Conservation (phyloP, 1,140 invertebrate genomes). For the Ips nitidus region DNA sequence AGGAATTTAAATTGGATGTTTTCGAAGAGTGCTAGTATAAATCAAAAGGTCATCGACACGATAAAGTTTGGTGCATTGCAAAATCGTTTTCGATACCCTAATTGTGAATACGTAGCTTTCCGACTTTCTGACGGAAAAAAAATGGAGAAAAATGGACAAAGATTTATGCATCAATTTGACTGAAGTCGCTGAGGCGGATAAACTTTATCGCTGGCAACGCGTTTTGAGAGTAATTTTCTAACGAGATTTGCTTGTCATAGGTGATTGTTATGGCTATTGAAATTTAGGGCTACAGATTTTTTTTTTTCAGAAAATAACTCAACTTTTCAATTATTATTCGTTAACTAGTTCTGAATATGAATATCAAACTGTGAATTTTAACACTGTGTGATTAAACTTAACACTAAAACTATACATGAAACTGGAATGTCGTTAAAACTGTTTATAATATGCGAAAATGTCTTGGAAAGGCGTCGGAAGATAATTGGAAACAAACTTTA, state of each 20-base stretch:
- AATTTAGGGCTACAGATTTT: too few relatives aligned
- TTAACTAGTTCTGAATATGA: too few relatives aligned
- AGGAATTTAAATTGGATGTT: too few relatives aligned
- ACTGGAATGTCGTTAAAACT: too few relatives aligned
- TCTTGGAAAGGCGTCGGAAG: too few relatives aligned
- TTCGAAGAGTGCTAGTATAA: neutral
- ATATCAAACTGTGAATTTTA: too few relatives aligned
- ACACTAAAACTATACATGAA: too few relatives aligned
- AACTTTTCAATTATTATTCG: too few relatives aligned
- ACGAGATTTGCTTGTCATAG: constrained; percentile 21
- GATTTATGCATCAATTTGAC: constrained; percentile 26
- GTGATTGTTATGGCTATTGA: constrained; percentile 14
- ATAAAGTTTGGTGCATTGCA: constrained; percentile 8
- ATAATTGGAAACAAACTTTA: too few relatives aligned
- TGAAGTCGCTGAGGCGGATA: constrained; percentile 23
- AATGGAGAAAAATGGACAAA: constrained; percentile 12
- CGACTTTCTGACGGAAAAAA: constrained; percentile 17
- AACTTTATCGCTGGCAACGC: constrained; percentile 18
- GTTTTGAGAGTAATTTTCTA: constrained; percentile 18
- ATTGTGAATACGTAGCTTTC: constrained; percentile 7
- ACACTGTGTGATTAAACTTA: too few relatives aligned
- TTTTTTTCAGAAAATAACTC: too few relatives aligned
- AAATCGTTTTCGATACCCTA: constrained; percentile 15
- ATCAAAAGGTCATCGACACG: constrained; percentile 14
- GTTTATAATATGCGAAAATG: too few relatives aligned